Conservation (phyloP, 2,113 vertebrate species). For the Lophotis ruficrista region DNA sequence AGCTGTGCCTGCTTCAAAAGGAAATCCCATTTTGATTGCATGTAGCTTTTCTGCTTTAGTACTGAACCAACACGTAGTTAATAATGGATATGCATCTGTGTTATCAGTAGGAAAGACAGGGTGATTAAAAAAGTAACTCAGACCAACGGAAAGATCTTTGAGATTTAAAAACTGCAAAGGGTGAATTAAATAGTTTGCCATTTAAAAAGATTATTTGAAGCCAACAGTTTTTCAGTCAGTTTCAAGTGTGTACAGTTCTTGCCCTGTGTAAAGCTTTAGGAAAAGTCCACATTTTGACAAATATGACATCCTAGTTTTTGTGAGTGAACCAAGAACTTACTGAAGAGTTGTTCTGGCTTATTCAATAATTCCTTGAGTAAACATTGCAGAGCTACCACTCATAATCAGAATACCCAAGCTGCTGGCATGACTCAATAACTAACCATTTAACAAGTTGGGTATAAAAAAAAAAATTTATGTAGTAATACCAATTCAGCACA, state of each 20-base stretch:
- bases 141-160: neutral
- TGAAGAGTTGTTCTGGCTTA: neutral
- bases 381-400: conserved; percentile 10
- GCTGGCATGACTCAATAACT: conserved; percentile 34
- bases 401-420: conserved; percentile 11
- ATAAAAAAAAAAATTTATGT: conserved; percentile 48
- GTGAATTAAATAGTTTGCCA: neutral
- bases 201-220: conserved; percentile 4
- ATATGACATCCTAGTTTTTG: neutral
- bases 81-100: neutral
- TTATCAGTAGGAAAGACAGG: neutral
- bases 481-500: conserved; percentile 57
- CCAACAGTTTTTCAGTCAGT: neutral
- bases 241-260: conserved; percentile 14
- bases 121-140: neutral
- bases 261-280: neutral
- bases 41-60: neutral
- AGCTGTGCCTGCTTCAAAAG: neutral
- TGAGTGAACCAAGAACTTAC: neutral
- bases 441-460: conserved; percentile 49
- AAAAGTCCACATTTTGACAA: neutral
- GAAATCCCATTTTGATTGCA: neutral
- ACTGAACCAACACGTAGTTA: neutral
- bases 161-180: neutral
- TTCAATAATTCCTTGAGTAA: conserved; percentile 28